These are phyloP conservation scores for Digitonthophagus gazella DNA, from an alignment of 2,888 invertebrate species.

Conservation along the genomic window DNA sequence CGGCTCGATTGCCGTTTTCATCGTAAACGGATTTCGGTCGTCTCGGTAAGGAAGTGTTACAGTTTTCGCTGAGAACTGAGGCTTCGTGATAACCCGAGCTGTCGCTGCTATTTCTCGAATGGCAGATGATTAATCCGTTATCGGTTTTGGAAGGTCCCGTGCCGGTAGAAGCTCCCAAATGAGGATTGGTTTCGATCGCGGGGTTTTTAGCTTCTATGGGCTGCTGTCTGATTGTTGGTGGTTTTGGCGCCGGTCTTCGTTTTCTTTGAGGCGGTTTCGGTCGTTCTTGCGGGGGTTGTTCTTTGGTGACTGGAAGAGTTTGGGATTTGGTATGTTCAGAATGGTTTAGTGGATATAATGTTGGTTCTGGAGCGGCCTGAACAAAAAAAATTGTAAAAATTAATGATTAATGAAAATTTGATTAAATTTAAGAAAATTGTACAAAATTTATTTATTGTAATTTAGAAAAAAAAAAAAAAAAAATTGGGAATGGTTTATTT, in stretches of 20 bases:
- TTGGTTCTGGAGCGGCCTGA: neutral
- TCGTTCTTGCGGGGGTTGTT: slow-evolving; percentile 45
- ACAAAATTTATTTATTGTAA: too few species aligned
- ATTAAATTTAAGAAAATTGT: too few species aligned
- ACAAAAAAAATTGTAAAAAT: neutral
- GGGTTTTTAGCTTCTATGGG: slow-evolving; percentile 33
- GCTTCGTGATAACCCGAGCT: slow-evolving; percentile 73
- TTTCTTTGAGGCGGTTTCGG: slow-evolving; percentile 58
- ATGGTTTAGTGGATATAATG: neutral
- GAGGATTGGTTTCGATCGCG: slow-evolving; percentile 33
- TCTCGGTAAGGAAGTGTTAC: slow-evolving; percentile 48
- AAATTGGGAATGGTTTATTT: too few species aligned
- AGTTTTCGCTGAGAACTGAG: slow-evolving; percentile 62
- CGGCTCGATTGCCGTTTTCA: slow-evolving; percentile 32
- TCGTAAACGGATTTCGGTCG: slow-evolving; percentile 43
- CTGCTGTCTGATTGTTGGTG: slow-evolving; percentile 45
- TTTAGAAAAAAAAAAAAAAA: too few species aligned
- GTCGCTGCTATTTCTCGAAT: slow-evolving; percentile 71
- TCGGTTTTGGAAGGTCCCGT: slow-evolving; percentile 33
- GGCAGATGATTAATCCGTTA: slow-evolving; percentile 56
- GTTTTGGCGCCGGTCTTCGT: slow-evolving; percentile 59
- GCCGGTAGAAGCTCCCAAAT: slow-evolving; percentile 24
- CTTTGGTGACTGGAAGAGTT: slow-evolving; percentile 34
- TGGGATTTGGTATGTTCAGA: neutral
- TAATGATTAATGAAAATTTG: too few species aligned